phyloP scores from a whole-genome alignment of 2,113 vertebrate genomes.

The Hippocampus zosterae region DNA sequence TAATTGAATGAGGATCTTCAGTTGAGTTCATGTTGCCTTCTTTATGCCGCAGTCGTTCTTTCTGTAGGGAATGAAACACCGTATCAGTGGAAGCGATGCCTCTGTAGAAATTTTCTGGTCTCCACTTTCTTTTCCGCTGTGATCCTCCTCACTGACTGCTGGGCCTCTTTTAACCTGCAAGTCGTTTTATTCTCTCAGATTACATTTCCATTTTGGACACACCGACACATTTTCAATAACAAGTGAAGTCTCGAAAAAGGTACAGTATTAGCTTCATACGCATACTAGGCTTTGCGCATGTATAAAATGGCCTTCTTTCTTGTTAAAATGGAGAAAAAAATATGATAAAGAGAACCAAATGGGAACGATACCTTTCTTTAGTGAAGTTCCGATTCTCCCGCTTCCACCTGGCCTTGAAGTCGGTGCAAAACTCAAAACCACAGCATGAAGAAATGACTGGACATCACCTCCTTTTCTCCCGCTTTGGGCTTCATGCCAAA shows the following conservation, averaged over 20 bases:
- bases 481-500: constrained; percentile 86
- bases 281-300: too few relatives aligned
- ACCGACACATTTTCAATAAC: too few relatives aligned
- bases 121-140: constrained; percentile 93
- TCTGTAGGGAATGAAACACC: constrained; percentile 72
- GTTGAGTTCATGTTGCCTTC: constrained; percentile 74
- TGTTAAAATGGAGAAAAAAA: too few relatives aligned
- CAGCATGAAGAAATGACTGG: constrained; percentile 83
- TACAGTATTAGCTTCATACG: too few relatives aligned
- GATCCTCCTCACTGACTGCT: constrained; percentile 85
- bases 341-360: too few relatives aligned
- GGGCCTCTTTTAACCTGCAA: constrained; percentile 84
- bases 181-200: neutral
- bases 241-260: too few relatives aligned
- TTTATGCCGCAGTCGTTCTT: constrained; percentile 88
- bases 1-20: neutral
- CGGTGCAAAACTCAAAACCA: constrained; percentile 95
- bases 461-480: constrained; percentile 82
- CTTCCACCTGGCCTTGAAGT: constrained; percentile 94
- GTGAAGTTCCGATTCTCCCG: constrained; percentile 90
- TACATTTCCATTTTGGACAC: neutral
- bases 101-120: constrained; percentile 73
- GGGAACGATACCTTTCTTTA: constrained; percentile 75
- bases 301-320: too few relatives aligned
- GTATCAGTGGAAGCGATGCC: neutral